Evolutionary conservation across 2,888 invertebrate species (phyloP).

Genomic region (Taenaris catops): DNA sequence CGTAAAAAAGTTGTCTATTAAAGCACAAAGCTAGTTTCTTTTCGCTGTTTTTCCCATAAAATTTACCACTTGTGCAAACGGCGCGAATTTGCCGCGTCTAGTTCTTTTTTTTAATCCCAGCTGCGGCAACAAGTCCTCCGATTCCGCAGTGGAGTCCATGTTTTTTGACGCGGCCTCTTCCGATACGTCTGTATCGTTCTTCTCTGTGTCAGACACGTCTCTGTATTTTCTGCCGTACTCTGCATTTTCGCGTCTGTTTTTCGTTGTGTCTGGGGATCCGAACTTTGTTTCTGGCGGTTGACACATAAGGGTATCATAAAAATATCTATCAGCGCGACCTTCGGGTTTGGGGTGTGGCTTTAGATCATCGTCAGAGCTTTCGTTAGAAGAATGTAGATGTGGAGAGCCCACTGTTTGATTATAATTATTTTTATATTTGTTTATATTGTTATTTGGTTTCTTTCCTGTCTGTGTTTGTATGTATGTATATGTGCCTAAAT

Average conservation of each 20-base stretch:
- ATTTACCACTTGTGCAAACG: slow-evolving; percentile 61
- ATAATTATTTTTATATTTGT: too few relatives aligned
- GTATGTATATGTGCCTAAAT: too few relatives aligned
- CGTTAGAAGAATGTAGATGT: slow-evolving; percentile 45
- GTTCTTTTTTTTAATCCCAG: slow-evolving; percentile 47
- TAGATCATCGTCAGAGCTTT: slow-evolving; percentile 55
- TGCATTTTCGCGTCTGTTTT: slow-evolving; percentile 39
- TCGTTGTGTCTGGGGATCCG: slow-evolving; percentile 35
- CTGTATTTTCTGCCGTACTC: slow-evolving; percentile 44
- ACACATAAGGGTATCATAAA: slow-evolving; percentile 65
- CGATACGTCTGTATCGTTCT: slow-evolving; percentile 51
- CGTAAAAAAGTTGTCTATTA: slow-evolving; percentile 12
- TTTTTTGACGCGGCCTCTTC: slow-evolving; percentile 54
- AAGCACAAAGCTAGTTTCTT: slow-evolving; percentile 39
- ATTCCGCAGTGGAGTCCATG: slow-evolving; percentile 53
- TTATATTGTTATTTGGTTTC: too few relatives aligned
- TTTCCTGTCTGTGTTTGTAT: too few relatives aligned
- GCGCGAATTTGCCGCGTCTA: slow-evolving; percentile 53
- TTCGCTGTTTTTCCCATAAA: slow-evolving; percentile 61
- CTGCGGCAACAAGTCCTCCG: slow-evolving; percentile 50
- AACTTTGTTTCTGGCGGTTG: slow-evolving; percentile 41
- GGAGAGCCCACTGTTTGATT: slow-evolving; percentile 41
- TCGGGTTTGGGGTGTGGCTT: slow-evolving; percentile 42
- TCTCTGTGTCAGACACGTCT: slow-evolving; percentile 48
- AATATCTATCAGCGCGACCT: slow-evolving; percentile 50